Evolutionary conservation across 1,140 invertebrate genomes (phyloP), one percentile per base, ranked within the genome.

Genomic region (Sitodiplosis mosellana): DNA sequence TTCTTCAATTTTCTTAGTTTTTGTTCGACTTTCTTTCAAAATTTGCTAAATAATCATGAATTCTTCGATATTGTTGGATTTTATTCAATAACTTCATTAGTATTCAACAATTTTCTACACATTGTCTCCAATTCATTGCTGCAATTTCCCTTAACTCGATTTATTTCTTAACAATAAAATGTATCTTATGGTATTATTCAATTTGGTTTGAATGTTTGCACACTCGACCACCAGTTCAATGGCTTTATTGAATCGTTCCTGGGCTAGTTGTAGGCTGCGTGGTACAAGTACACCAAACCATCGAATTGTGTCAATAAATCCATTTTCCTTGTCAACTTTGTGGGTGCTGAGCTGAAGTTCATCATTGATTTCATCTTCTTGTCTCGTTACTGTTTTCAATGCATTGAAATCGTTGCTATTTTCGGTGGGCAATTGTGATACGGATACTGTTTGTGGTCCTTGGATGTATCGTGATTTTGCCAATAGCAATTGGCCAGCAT

Each of bases 241-340:
- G 2, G 73, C 70, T 49, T 73, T 68, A 52, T 72, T 69, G 54
- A 78, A 83, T 52, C 68, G 63, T 49, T 69, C 69, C 51, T 78
- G 75, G 0, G 77, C 74, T 33, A 61, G 66, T 52, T 68, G 67
- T 47, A 82, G 62, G 57, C 70, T 74, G 55, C 75, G 72, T 1
- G 79, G 77, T 0, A 78, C 74, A 20, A 83, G 56, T 47, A 77
- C 67, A 4, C 78, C 78, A 59, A 83, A 83, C 78, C 79, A 81
- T 45, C 75, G 71, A 18, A 80, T 59, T 4, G 79, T 78, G 59
- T 81, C 70, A 4, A 61, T 50, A 33, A 51, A 61, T 5, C 59
- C 61, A 7, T 55, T 52, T 5, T 54, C 47, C 21, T 59, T 63
- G 40, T 63, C 53, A 18, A 63, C 55, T 2, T 33, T 17, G 40